These are phyloP conservation scores for Phycodurus eques DNA, from an alignment of 2,113 vertebrate species.

Conservation along the genomic window DNA sequence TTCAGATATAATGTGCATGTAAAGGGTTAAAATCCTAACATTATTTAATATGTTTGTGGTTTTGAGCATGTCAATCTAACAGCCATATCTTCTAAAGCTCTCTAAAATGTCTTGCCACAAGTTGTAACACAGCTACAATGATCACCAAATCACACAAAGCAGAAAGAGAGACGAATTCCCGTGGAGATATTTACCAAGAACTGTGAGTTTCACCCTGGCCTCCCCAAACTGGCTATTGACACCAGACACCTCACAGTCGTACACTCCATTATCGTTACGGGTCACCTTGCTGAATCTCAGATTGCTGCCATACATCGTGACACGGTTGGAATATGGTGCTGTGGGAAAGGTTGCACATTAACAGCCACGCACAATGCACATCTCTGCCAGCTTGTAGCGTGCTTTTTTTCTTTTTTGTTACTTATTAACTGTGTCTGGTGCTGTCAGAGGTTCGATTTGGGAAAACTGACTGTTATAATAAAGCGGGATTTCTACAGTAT, in stretches of 20 bases:
- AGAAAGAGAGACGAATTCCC: background rate
- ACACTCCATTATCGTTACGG: conserved; percentile 61
- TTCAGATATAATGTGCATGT: too few species aligned
- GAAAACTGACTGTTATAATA: background rate
- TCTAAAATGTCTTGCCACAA: background rate
- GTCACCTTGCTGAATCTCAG: conserved; percentile 64
- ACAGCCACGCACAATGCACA: background rate
- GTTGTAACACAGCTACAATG: background rate
- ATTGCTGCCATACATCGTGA: conserved; percentile 32
- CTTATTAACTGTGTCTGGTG: background rate
- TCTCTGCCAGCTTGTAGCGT: background rate
- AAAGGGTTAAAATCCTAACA: background rate
- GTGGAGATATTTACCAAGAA: conserved; percentile 60
- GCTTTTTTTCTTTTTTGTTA: background rate
- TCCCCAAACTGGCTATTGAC: conserved; percentile 31
- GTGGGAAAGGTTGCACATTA: conserved; percentile 13
- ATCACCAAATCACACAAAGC: background rate
- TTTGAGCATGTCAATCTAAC: too few species aligned
- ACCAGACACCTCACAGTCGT: conserved; percentile 67
- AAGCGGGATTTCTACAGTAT: background rate
- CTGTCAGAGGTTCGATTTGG: background rate
- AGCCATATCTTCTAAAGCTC: too few species aligned
- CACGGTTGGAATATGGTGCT: conserved; percentile 48
- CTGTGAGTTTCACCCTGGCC: conserved; percentile 49
- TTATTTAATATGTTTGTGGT: too few species aligned